Evolutionary conservation across 2,113 vertebrate species (phyloP).

Genomic region (Saimiri boliviensis): DNA sequence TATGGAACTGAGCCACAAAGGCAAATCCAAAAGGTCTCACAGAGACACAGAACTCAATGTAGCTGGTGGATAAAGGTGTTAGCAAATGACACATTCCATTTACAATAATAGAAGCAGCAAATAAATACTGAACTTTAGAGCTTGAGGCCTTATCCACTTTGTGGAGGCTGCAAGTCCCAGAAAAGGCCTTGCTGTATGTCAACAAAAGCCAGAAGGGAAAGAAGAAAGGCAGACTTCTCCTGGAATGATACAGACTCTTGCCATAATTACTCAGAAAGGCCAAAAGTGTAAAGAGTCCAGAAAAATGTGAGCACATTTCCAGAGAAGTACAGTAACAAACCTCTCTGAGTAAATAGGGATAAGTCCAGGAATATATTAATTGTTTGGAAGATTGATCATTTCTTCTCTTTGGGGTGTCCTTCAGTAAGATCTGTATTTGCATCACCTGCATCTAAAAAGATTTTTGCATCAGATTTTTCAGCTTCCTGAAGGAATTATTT

Average conservation of each 20-base stretch:
- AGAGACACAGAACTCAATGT: slow-evolving; percentile 91
- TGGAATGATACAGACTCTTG: slow-evolving; percentile 91
- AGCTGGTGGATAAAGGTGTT: slow-evolving; percentile 86
- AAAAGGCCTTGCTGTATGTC: slow-evolving; percentile 94
- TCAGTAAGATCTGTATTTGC: slow-evolving; percentile 76
- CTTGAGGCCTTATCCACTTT: slow-evolving; percentile 88
- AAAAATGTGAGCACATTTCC: slow-evolving; percentile 91
- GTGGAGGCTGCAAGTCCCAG: slow-evolving; percentile 94
- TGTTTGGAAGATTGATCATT: slow-evolving; percentile 78
- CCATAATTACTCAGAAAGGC: slow-evolving; percentile 94
- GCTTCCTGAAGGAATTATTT: slow-evolving; percentile 80
- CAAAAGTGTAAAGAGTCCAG: slow-evolving; percentile 91
- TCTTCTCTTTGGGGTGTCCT: slow-evolving; percentile 76
- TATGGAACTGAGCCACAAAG: slow-evolving; percentile 93
- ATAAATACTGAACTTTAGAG: slow-evolving; percentile 92
- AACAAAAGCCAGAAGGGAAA: slow-evolving; percentile 93
- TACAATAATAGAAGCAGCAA: slow-evolving; percentile 88
- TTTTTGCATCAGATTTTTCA: slow-evolving; percentile 60
- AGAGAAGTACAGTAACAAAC: slow-evolving; percentile 92
- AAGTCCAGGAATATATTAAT: slow-evolving; percentile 93
- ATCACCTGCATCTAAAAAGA: slow-evolving; percentile 58
- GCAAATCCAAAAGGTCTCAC: slow-evolving; percentile 93
- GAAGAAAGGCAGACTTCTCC: slow-evolving; percentile 93
- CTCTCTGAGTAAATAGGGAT: slow-evolving; percentile 93
- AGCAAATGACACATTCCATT: slow-evolving; percentile 89